Evolutionary conservation across 2,113 vertebrate species (phyloP), one percentile per base, ranked within the genome.

Genomic region (Arizona elegans): DNA sequence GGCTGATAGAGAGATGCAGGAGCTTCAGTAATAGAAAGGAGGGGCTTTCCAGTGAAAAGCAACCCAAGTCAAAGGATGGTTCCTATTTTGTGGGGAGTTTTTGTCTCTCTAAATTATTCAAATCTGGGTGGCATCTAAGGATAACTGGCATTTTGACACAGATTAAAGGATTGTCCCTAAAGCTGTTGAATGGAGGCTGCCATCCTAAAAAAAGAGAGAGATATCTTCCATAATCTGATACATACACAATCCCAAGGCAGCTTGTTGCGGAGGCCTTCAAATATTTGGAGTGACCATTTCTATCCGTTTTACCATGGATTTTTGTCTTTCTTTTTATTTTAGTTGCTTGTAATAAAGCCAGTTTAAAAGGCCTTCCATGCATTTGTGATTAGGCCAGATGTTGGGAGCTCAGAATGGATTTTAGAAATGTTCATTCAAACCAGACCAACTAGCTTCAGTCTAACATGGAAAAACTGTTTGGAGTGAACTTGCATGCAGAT

Each of bases 101-200:
- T 98, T 98, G 96, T 98, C 95, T 96, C 94, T 97, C 96, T 98
- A 97, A 98, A 97, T 98, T 98, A 98, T 97, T 97, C 97, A 98
- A 97, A 98, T 98, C 97, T 98, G 98, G 98, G 98, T 98, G 98
- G 98, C 98, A 98, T 98, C 96, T 96, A 96, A 97, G 97, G 98
- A 98, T 97, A 97, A 98, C 97, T 97, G 98, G 97, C 97, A 97
- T 97, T 98, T 98, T 98, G 97, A 97, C 97, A 97, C 96, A 98
- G 98, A 97, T 98, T 98, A 98, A 97, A 95, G 92, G 97, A 98
- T 97, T 97, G 95, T 97, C 95, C 98, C 96, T 97, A 96, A 95
- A 97, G 93, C 97, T 94, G 96, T 98, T 97, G 97, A 98, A 96
- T 95, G 93, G 88, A 96, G 96, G 95, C 97, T 98, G 97, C 98